These are phyloP conservation scores for Galagoides demidoff DNA, from an alignment of 2,797 vertebrate genomes.

Conservation along the genomic window DNA sequence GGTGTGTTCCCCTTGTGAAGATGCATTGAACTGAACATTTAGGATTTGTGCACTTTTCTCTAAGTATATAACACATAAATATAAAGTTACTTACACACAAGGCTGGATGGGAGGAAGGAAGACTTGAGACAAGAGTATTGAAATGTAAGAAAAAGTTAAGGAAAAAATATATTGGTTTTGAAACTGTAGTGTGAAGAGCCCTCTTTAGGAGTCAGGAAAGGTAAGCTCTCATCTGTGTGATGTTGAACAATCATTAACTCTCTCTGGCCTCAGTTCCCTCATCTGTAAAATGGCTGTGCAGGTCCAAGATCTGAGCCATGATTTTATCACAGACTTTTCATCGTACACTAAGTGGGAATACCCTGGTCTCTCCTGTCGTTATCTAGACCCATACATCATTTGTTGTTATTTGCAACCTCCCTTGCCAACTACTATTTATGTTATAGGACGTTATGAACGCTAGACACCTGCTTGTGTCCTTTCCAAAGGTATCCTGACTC, in stretches of 20 bases:
- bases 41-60: not conserved
- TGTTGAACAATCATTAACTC: not conserved
- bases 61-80: not conserved
- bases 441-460: not conserved
- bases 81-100: not conserved
- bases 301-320: not conserved
- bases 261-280: not conserved
- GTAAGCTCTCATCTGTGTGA: not conserved
- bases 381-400: not conserved
- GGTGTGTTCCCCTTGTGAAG: not conserved
- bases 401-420: not conserved
- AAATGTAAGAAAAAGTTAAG: not conserved
- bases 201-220: not conserved
- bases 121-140: not conserved
- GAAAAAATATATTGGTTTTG: not conserved
- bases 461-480: not conserved
- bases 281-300: not conserved
- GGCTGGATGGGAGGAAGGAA: not conserved
- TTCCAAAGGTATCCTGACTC: not conserved
- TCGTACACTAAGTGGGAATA: not conserved
- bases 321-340: conserved; percentile 14
- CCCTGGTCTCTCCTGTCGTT: not conserved
- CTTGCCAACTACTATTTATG: not conserved
- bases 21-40: not conserved
- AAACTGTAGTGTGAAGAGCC: not conserved